Evolutionary conservation across 1,140 invertebrate genomes (phyloP), one percentile per base, ranked within the genome.

Genomic region (Asobara japonica): DNA sequence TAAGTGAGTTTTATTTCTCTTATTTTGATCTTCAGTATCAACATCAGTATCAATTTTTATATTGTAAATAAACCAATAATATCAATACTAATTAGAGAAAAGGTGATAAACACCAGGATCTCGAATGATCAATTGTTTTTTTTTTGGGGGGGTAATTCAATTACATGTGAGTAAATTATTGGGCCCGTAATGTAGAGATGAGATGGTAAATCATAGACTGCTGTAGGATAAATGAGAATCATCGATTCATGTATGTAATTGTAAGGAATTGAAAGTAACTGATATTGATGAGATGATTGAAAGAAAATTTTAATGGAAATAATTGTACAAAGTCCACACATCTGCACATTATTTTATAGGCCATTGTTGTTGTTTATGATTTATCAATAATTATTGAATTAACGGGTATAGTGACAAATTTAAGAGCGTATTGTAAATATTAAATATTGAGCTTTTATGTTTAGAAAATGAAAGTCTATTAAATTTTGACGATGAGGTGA

Each of bases 201-300:
- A 67, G 16, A 67, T 45, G 36, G 41, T 45, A 67, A 67, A 45
- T 67, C 25, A 67, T 67, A 67, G 65, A 67, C 65, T 67, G 65
- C 16, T 27, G 22, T 67, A 67, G 13, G 25, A 22, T 48, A 67
- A 29, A 48, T 29, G 30, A 67, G 25, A 48, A n/a, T 20, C 18
- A 51, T 67, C 22, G 29, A 29, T 67, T 66, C 36, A 51, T 51
- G 22, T 36, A 29, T 48, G 38, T 41, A 67, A 48, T 67, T 67
- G 1, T 67, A 67, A 41, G 65, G 41, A 67, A 67, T 67, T 67
- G 65, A 67, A 67, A 67, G 65, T 67, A 67, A 51, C 25, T 29
- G 13, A 30, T 16, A 25, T 67, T 45, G 18, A 22, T 6, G 51
- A 56, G 10, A 56, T 20, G 4, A 51, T 4, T 18, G 16, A 56